Evolutionary conservation across 1,140 invertebrate genomes (phyloP).

Genomic region (Drosophila obscura): DNA sequence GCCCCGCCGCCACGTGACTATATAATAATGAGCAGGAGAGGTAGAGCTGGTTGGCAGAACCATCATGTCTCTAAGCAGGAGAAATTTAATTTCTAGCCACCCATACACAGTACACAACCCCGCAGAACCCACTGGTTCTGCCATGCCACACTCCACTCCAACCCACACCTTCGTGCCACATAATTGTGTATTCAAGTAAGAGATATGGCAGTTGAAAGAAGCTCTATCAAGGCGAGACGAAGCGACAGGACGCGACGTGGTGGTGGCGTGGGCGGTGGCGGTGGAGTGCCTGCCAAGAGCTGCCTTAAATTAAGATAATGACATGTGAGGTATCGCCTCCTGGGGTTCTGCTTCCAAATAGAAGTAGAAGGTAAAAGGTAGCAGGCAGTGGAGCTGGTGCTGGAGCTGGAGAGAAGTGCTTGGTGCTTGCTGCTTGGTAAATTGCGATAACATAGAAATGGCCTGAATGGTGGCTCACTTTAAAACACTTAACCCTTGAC

Average conservation of each 20-base stretch:
- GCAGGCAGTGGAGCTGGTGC: not conserved
- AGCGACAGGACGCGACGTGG: not conserved
- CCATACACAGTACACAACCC: constrained; percentile 7
- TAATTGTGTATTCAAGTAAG: constrained; percentile 80
- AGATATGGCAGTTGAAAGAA: constrained; percentile 75
- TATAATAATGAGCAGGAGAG: constrained; percentile 68
- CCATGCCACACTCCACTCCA: not conserved
- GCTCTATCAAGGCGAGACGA: constrained; percentile 46
- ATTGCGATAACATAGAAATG: constrained; percentile 75
- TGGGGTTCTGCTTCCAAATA: constrained; percentile 13
- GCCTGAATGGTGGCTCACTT: constrained; percentile 59
- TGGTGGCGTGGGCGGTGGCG: not conserved
- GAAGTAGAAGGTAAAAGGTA: not conserved
- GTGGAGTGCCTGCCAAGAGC: constrained; percentile 16
- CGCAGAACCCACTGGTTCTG: no score
- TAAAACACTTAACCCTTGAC: constrained; percentile 76
- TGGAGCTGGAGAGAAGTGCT: constrained; percentile 18
- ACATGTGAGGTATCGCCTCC: constrained; percentile 65
- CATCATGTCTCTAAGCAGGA: constrained; percentile 63
- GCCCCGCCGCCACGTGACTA: constrained; percentile 40
- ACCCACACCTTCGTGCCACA: constrained; percentile 45
- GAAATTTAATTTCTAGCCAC: constrained; percentile 75
- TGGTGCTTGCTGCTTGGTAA: constrained; percentile 51
- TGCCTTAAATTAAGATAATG: constrained; percentile 79
- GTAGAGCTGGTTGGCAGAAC: not conserved